Evolutionary conservation across 2,113 vertebrate species (phyloP).

Genomic region (Percina caprodes): DNA sequence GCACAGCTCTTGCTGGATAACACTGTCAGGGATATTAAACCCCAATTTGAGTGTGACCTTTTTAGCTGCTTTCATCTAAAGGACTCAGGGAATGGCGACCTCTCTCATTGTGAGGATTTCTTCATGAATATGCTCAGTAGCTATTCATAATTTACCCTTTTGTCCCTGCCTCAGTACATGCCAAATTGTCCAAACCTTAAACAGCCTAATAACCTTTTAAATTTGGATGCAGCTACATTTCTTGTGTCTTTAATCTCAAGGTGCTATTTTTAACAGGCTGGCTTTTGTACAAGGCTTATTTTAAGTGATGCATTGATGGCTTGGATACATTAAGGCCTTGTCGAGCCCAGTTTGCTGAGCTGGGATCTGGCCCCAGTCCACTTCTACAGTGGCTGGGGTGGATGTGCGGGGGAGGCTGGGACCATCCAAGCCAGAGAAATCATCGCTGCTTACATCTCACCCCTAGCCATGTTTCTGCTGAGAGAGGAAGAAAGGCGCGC

Average conservation of each 20-base stretch:
- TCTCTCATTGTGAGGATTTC: constrained; percentile 42
- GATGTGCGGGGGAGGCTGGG: constrained; percentile 50
- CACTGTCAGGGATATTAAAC: constrained; percentile 56
- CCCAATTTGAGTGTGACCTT: constrained; percentile 70
- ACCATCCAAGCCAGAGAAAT: constrained; percentile 59
- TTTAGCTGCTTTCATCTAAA: constrained; percentile 61
- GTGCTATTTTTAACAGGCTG: constrained; percentile 51
- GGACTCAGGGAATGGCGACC: constrained; percentile 23
- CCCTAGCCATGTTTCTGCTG: constrained; percentile 51
- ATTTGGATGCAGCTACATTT: constrained; percentile 18
- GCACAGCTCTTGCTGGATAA: constrained; percentile 51
- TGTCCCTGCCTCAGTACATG: constrained; percentile 27
- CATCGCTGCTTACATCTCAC: constrained; percentile 53
- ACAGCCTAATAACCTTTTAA: constrained; percentile 50
- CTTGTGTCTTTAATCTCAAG: constrained; percentile 50
- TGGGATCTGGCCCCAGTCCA: constrained; percentile 55
- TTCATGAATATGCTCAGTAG: constrained; percentile 29
- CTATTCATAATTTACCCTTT: constrained; percentile 56
- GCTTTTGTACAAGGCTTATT: constrained; percentile 39
- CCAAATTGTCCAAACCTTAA: constrained; percentile 48
- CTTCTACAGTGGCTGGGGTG: constrained; percentile 51
- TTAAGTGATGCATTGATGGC: constrained; percentile 60
- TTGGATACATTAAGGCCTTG: constrained; percentile 30
- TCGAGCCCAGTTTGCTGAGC: constrained; percentile 35
- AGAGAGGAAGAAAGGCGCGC: constrained; percentile 42